Evolutionary conservation across 53 echinoderm and acorn worm genomes (phyloP), one percentile per base, ranked within the genome.

Genomic region (Zoroaster sp.): DNA sequence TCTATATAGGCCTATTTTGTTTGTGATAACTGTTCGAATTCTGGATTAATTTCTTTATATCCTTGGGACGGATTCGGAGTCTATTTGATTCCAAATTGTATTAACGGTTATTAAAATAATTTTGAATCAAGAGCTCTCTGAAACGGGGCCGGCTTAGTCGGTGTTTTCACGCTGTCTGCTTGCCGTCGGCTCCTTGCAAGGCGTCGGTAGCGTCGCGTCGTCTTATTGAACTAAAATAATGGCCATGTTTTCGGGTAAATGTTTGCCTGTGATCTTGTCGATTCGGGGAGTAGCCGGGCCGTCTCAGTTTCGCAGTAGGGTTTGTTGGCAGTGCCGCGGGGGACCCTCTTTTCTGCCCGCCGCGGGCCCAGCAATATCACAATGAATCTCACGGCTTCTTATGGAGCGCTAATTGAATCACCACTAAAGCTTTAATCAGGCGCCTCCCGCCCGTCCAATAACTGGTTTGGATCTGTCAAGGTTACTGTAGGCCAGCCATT

Each of bases 201-300:
- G 30, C 71, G 36, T 33, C 71, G 17, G 71, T 33, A 36, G 32
- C 18, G 38, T 82, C 66, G 67, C 40, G 66, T 65, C 42, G 42
- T 35, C 12, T 82, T 43, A 82, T 82, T 68, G 82, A 82, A 82
- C 82, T 82, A 40, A 82, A 82, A 78, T 36, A 82, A 82, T 67
- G 43, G 43, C 32, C 66, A 67, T 67, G 40, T 67, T 30, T 40
- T 28, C 63, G 63, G 43, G 43, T 52, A 39, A 82, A 67, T 42
- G 40, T 67, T 30, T 40, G 14, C 40, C 40, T 65, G n/a, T 38
- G 36, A 63, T 39, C 18, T 66, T 80, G 82, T 82, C 82, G 82
- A 82, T 82, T 68, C 40, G 34, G 59, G 7, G 43, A 34, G 78
- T 67, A 66, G 82, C 59, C 78, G 59, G 1, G 34, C 25, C 66